Conservation (phyloP, 2,797 vertebrate genomes). For the Spondyliosoma cantharus region DNA sequence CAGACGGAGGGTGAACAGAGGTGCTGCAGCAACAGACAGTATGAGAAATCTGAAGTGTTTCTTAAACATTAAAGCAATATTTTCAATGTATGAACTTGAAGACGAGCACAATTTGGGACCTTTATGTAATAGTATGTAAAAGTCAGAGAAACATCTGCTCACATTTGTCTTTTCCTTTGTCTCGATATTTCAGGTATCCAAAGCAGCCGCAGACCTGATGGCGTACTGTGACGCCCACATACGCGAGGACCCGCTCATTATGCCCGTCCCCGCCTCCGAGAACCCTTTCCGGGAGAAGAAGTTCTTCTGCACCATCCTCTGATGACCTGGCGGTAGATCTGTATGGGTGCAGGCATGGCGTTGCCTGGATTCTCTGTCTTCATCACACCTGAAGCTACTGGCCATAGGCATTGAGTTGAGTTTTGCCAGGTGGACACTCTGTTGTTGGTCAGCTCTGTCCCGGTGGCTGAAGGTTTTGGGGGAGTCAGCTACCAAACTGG, state of each 20-base stretch:
- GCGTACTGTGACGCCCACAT: slow-evolving; percentile 97
- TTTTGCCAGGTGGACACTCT: slow-evolving; percentile 78
- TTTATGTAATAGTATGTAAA: no score
- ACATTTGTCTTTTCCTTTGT: background rate
- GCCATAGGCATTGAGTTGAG: slow-evolving; percentile 76
- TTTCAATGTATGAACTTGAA: no score
- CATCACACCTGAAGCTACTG: slow-evolving; percentile 81
- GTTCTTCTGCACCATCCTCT: slow-evolving; percentile 98
- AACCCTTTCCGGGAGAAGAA: slow-evolving; percentile 99
- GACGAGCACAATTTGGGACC: no score
- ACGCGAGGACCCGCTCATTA: slow-evolving; percentile 96
- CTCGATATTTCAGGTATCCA: slow-evolving; percentile 88
- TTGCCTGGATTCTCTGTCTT: slow-evolving; percentile 81
- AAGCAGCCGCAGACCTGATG: slow-evolving; percentile 97
- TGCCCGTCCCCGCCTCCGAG: slow-evolving; percentile 96
- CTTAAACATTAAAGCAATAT: no score
- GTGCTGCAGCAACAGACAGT: no score
- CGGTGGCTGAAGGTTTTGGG: slow-evolving; percentile 76
- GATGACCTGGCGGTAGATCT: slow-evolving; percentile 74
- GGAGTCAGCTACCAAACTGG: slow-evolving; percentile 77
- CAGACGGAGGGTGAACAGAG: no score
- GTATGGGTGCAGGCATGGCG: slow-evolving; percentile 67
- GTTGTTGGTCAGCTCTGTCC: slow-evolving; percentile 80
- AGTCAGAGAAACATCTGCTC: background rate
- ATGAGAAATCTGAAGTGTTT: no score